Percentiles rank a stretch among this genome's conserved stretches.
These are phyloP conservation scores for Leptodactylus fallax DNA, from an alignment of 2,797 vertebrate species.

Conservation along the genomic window DNA sequence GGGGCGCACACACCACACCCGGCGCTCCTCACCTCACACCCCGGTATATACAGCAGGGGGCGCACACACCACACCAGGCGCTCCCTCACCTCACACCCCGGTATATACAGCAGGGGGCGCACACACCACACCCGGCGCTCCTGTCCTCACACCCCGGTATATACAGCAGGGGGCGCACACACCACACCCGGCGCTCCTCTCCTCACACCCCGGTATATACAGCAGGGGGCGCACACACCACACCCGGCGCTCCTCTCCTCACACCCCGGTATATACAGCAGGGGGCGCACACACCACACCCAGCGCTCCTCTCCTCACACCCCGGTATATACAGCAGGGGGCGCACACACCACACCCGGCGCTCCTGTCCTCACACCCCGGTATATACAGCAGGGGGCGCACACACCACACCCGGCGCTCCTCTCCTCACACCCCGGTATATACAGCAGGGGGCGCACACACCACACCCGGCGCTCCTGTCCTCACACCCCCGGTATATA, in stretches of 20 bases:
- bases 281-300: too few species aligned
- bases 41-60: background rate
- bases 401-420: too few species aligned
- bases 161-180: conserved; percentile 74
- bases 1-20: conserved; percentile 57
- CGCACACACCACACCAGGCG: too few species aligned
- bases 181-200: too few species aligned
- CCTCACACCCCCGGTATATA: background rate
- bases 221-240: too few species aligned
- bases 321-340: conserved; percentile 74
- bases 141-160: background rate
- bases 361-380: background rate
- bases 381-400: background rate
- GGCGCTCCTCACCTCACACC: too few species aligned
- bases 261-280: background rate
- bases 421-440: background rate
- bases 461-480: too few species aligned
- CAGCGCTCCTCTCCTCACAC: too few species aligned
- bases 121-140: too few species aligned
- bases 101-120: background rate
- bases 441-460: too few species aligned
- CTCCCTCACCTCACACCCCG: background rate
- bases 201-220: background rate
- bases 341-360: too few species aligned
- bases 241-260: too few species aligned